Evolutionary conservation across 2,888 invertebrate species (phyloP).

Genomic region (Aproaerema taeniolella): DNA sequence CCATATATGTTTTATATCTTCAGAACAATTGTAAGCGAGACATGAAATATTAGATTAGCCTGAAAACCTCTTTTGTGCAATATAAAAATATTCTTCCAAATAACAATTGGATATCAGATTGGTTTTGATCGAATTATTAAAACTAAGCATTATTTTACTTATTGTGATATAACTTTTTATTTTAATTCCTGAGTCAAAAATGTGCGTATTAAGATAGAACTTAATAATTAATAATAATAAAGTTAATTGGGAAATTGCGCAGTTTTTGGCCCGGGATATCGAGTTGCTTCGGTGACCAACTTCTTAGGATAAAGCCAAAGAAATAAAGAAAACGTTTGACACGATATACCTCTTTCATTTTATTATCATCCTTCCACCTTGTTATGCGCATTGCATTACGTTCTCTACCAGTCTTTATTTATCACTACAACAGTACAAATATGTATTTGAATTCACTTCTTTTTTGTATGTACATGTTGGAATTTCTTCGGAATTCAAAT

Average conservation of each 20-base stretch:
- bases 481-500: too few species aligned
- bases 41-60: not conserved
- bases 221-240: not conserved
- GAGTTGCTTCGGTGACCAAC: slow-evolving; percentile 1
- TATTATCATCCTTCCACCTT: too few species aligned
- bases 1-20: too few species aligned
- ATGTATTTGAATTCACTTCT: too few species aligned
- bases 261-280: slow-evolving; percentile 3
- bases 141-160: slow-evolving; percentile 3
- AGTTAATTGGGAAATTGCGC: not conserved
- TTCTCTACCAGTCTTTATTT: too few species aligned
- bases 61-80: not conserved
- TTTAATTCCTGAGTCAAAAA: slow-evolving; percentile 5
- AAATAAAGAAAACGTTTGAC: slow-evolving; percentile 56
- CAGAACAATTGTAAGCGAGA: too few species aligned
- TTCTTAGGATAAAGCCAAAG: slow-evolving; percentile 49
- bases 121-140: not conserved
- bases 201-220: not conserved
- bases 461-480: too few species aligned
- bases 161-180: slow-evolving; percentile 6
- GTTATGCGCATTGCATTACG: too few species aligned
- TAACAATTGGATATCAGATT: not conserved
- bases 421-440: too few species aligned
- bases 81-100: not conserved
- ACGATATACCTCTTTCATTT: slow-evolving; percentile 25